Conservation (phyloP, 2,797 vertebrate genomes). For the Pseudochirops cupreus region DNA sequence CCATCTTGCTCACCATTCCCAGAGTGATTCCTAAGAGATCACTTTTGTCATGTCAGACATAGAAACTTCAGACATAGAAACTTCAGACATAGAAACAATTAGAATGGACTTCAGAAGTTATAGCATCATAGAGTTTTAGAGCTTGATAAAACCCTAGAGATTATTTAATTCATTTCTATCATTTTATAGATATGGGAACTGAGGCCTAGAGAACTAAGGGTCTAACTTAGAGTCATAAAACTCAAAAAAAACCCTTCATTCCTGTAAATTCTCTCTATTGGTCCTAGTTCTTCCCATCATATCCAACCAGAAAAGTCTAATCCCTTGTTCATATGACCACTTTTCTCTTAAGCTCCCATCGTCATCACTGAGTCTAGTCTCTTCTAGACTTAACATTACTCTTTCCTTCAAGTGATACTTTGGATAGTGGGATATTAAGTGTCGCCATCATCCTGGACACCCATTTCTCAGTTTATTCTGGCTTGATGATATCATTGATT, state of each 20-base stretch:
- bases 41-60: not conserved
- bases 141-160: not conserved
- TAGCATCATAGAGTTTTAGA: not conserved
- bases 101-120: not conserved
- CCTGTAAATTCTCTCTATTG: not conserved
- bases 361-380: not conserved
- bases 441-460: not conserved
- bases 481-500: too few species aligned
- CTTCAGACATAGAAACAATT: not conserved
- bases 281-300: not conserved
- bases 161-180: not conserved
- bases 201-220: not conserved
- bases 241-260: not conserved
- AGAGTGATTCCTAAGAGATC: not conserved
- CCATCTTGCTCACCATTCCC: not conserved
- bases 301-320: not conserved
- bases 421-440: not conserved
- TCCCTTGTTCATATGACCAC: not conserved
- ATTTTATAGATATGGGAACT: not conserved
- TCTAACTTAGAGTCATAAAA: not conserved
- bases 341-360: not conserved
- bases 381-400: not conserved
- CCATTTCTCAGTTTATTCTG: too few species aligned
- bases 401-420: not conserved
- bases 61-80: not conserved